phyloP scores from a whole-genome alignment of 2,113 vertebrate species.

The Tenrec ecaudatus region DNA sequence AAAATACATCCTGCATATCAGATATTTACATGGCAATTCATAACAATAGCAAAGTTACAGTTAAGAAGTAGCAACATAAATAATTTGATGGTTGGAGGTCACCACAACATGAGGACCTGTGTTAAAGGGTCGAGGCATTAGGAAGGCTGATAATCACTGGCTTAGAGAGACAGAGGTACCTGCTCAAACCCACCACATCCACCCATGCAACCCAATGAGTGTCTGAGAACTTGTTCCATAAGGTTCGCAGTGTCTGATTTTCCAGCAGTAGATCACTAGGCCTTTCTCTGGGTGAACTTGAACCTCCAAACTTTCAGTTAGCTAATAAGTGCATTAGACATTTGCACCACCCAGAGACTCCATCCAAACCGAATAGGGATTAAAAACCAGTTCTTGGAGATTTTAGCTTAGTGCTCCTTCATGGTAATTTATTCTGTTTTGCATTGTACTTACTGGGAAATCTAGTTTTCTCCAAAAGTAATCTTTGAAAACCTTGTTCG shows the following conservation, averaged over 20 bases:
- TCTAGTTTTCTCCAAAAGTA: background rate
- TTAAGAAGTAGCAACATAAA: too few species aligned
- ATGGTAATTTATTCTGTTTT: background rate
- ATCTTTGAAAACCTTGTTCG: background rate
- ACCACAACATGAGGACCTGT: too few species aligned
- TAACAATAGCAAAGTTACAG: too few species aligned
- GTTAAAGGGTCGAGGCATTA: too few species aligned
- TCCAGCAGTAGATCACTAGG: background rate
- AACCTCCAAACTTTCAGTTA: background rate
- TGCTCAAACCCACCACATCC: background rate
- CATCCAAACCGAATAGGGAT: background rate
- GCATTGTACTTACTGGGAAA: constrained; percentile 9
- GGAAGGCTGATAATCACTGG: too few species aligned
- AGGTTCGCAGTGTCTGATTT: background rate
- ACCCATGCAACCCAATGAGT: background rate
- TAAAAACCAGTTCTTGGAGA: background rate
- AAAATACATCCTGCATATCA: too few species aligned
- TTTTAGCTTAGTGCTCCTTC: background rate
- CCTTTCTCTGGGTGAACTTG: background rate
- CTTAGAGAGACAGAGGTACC: background rate
- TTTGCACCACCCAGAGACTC: background rate
- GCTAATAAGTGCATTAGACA: background rate
- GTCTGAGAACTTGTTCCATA: background rate
- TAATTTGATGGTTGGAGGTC: too few species aligned
- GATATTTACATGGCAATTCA: too few species aligned